Percentiles rank a stretch among this genome's conserved stretches.
Conservation (phyloP, 2,888 invertebrate species). For the Neoaliturus tenellus region DNA sequence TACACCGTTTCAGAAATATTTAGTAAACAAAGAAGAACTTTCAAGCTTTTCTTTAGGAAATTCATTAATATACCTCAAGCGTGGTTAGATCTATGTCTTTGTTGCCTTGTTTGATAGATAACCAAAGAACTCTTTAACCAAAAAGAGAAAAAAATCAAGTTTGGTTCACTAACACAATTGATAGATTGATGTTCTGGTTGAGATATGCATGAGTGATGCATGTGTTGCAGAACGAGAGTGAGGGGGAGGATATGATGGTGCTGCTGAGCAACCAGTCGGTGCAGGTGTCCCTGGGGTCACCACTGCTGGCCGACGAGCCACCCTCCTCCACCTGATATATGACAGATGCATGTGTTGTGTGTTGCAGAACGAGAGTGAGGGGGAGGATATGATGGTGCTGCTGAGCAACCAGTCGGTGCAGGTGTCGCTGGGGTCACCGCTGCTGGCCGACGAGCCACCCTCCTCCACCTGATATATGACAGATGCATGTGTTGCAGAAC, state of each 20-base stretch:
- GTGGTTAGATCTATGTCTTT: too few relatives aligned
- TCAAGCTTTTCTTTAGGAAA: too few relatives aligned
- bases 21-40: too few relatives aligned
- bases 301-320: slow-evolving; percentile 81
- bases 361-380: slow-evolving; percentile 77
- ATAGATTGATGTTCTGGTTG: too few relatives aligned
- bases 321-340: slow-evolving; percentile 74
- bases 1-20: too few relatives aligned
- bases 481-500: slow-evolving; percentile 74
- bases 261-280: slow-evolving; percentile 75
- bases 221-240: slow-evolving; percentile 86
- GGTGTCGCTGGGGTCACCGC: slow-evolving; percentile 79
- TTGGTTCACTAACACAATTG: too few relatives aligned
- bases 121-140: too few relatives aligned
- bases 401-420: slow-evolving; percentile 76
- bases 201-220: too few relatives aligned
- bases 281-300: slow-evolving; percentile 79
- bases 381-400: slow-evolving; percentile 74
- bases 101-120: too few relatives aligned
- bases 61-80: too few relatives aligned
- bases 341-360: too few relatives aligned
- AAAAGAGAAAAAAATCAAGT: too few relatives aligned
- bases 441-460: slow-evolving; percentile 80
- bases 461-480: slow-evolving; percentile 71
- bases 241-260: slow-evolving; percentile 74